Evolutionary conservation across 2,113 vertebrate genomes (phyloP).

Genomic region (Cygnus atratus): DNA sequence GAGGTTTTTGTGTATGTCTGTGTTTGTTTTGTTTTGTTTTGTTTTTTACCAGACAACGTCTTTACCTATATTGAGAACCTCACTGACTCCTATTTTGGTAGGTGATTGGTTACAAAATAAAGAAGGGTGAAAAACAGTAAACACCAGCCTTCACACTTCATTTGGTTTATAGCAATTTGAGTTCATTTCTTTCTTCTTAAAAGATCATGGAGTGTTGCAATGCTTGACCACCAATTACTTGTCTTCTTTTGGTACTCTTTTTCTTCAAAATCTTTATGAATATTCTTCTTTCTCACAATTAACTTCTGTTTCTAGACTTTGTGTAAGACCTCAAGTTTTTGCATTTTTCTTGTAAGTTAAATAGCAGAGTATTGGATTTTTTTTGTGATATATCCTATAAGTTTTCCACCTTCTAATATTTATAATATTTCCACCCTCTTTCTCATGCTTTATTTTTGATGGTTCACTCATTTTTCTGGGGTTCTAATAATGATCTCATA

Average conservation of each 20-base stretch:
- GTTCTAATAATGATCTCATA: not conserved
- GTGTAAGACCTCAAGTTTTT: not conserved
- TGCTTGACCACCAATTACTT: not conserved
- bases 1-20: not conserved
- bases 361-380: not conserved
- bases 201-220: not conserved
- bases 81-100: not conserved
- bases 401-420: not conserved
- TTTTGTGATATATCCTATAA: not conserved
- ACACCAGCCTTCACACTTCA: fast-evolving
- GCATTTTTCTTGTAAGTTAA: not conserved
- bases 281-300: not conserved
- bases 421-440: not conserved
- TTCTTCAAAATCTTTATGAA: not conserved
- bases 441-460: not conserved
- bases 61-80: not conserved
- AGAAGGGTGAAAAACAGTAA: not conserved
- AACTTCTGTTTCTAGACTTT: not conserved
- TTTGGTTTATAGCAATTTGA: not conserved
- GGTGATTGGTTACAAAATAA: not conserved
- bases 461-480: not conserved
- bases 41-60: not conserved
- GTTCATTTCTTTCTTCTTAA: not conserved
- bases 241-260: not conserved
- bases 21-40: too few species aligned